phyloP scores from a whole-genome alignment of 64 coral and sea anemone genomes.

The Montipora capricornis region DNA sequence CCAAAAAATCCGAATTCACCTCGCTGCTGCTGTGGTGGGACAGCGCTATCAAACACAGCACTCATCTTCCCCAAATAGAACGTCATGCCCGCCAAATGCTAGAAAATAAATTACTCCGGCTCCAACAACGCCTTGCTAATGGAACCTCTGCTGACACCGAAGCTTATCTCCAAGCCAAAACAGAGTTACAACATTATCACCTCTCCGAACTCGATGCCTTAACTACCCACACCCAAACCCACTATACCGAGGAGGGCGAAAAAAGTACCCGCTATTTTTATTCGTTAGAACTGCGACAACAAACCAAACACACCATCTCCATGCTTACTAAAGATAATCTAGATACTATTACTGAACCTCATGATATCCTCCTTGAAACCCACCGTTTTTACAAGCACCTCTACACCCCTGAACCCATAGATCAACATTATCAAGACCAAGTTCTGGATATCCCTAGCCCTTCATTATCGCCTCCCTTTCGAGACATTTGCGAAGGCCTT shows the following conservation, averaged over 20 bases:
- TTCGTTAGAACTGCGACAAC: neutral
- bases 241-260: conserved; percentile 25
- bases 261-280: conserved; percentile 42
- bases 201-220: neutral
- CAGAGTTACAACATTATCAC: neutral
- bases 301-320: no score
- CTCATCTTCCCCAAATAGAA: neutral
- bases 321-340: no score
- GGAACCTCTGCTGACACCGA: neutral
- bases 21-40: neutral
- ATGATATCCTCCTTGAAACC: no score
- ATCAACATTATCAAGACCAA: no score
- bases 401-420: no score
- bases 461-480: no score
- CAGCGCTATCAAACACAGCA: neutral
- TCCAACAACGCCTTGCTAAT: neutral
- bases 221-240: neutral
- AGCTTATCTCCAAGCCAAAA: conserved; percentile 12
- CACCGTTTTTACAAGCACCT: no score
- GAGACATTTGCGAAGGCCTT: no score
- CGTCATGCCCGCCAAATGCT: neutral
- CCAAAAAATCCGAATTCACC: neutral
- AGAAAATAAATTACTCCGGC: neutral
- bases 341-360: no score
- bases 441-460: no score